Evolutionary conservation across 2,797 vertebrate genomes (phyloP), one percentile per base, ranked within the genome.

Genomic region (Acomys russatus): DNA sequence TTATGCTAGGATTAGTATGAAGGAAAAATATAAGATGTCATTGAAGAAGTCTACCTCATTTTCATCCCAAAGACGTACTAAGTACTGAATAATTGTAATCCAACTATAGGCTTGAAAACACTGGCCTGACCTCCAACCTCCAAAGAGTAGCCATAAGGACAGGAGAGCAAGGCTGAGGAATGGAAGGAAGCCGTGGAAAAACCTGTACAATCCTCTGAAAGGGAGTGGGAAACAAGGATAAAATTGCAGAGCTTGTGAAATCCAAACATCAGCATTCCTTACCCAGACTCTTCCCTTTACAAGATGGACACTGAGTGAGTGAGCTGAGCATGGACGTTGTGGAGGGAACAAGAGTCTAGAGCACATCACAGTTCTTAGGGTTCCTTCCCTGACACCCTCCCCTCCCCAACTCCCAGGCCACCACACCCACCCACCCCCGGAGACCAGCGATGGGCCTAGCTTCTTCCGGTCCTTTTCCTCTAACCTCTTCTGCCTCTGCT

Each of bases 61-160:
- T 92, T 90, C 80, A 84, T 91, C 22, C 3, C 79, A 87, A 94
- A 49, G 77, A 82, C 9, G 97, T 70, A 97, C 90, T 80, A 71
- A 92, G 78, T 59, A 95, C 15, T 85, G 54, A 91, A 28, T 49
- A 51, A 44, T 7, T 90, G 74, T 96, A 97, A 95, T 3, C 64
- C 73, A 80, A 86, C 63, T 28, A 94, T 85, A 70, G 25, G 54
- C 56, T n/a, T 91, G 80, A 77, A 94, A 85, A 28, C 63, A 33
- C 4, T 33, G 64, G 18, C 35, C 12, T 15, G 2, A 87, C 59
- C 56, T 83, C 92, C 63, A 84, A 86, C 49, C 56, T 83, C 93
- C 70, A 90, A n/a, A 94, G 91, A 84, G n/a, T 49, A 38, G 20
- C 4, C 64, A 1, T 68, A 85, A 74, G 86, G 78, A 68, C 49